Percentiles rank a stretch among this genome's conserved stretches.
phyloP scores from a whole-genome alignment of 2,797 vertebrate species.

The Pipistrellus pipistrellus region DNA sequence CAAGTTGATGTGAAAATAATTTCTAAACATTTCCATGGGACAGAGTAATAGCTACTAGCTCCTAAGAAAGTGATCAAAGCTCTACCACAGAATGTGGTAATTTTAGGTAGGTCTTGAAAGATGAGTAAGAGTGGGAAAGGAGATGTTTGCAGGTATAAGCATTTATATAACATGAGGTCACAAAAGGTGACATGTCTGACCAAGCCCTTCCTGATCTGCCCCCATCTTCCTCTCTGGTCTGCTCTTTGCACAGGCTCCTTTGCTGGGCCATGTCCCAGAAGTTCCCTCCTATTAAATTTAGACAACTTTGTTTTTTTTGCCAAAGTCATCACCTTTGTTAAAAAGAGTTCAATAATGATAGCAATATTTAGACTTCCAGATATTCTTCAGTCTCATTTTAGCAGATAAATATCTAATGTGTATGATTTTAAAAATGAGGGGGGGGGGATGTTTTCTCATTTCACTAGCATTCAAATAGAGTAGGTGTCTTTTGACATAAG shows the following conservation, averaged over 20 bases:
- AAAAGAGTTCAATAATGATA: conserved; percentile 35
- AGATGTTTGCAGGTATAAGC: neutral
- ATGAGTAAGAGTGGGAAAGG: neutral
- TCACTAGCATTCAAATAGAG: conserved; percentile 68
- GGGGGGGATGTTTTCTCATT: conserved; percentile 68
- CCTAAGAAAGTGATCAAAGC: neutral
- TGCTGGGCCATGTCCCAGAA: neutral
- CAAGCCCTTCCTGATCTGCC: neutral
- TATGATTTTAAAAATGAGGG: conserved; percentile 63
- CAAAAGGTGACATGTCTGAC: neutral
- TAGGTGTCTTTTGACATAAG: conserved; percentile 77
- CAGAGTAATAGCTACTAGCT: neutral
- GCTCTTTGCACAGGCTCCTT: neutral
- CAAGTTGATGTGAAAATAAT: neutral
- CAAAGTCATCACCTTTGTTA: conserved; percentile 46
- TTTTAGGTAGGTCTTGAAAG: neutral
- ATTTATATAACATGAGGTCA: neutral
- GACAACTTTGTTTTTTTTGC: neutral
- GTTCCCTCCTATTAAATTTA: neutral
- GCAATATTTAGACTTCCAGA: conserved; percentile 71
- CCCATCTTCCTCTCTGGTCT: neutral
- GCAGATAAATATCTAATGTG: conserved; percentile 26
- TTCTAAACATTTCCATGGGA: neutral
- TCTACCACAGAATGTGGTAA: neutral
- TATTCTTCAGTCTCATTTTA: conserved; percentile 56